These are phyloP conservation scores for Drosophila bocqueti DNA, from an alignment of 1,140 invertebrate species.

Conservation along the genomic window DNA sequence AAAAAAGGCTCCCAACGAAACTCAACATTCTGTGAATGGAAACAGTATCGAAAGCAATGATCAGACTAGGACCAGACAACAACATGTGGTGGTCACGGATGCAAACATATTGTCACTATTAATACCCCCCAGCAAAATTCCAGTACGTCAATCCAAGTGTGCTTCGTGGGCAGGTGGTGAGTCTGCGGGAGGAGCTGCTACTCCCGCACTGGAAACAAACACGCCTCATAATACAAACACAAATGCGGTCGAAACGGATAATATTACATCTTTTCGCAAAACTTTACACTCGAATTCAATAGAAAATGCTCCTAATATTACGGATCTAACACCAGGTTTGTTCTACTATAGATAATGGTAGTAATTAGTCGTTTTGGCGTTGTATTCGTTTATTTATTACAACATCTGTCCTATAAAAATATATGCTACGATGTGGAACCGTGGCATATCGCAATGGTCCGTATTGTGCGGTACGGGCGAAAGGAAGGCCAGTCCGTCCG, in stretches of 20 bases:
- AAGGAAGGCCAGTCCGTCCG: too few species aligned
- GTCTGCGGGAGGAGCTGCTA: slow-evolving; percentile 1
- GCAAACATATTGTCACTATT: slow-evolving; percentile 26
- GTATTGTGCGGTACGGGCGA: too few species aligned
- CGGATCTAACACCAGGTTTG: slow-evolving; percentile 85
- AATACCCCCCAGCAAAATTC: slow-evolving; percentile 74
- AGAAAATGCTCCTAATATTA: slow-evolving; percentile 74
- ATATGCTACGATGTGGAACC: too few species aligned
- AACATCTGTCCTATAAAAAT: too few species aligned
- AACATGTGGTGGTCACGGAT: slow-evolving; percentile 30
- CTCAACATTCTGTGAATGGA: slow-evolving; percentile 4
- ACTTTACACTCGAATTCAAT: slow-evolving; percentile 36
- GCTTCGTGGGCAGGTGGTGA: slow-evolving; percentile 86
- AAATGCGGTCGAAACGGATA: slow-evolving; percentile 20
- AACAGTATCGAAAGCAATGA: slow-evolving; percentile 8
- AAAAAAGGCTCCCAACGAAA: slow-evolving; percentile 8
- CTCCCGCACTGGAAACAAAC: slow-evolving; percentile 17
- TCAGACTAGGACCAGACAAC: slow-evolving; percentile 44
- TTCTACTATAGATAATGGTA: slow-evolving; percentile 1
- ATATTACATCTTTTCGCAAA: slow-evolving; percentile 15
- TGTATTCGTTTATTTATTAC: too few species aligned
- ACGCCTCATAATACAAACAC: slow-evolving; percentile 28
- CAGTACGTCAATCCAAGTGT: slow-evolving; percentile 86
- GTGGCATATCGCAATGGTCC: too few species aligned
- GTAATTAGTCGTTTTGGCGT: too few species aligned